These are phyloP conservation scores for Clarias platycephalus DNA, from an alignment of 2,797 vertebrate genomes.

Conservation along the genomic window DNA sequence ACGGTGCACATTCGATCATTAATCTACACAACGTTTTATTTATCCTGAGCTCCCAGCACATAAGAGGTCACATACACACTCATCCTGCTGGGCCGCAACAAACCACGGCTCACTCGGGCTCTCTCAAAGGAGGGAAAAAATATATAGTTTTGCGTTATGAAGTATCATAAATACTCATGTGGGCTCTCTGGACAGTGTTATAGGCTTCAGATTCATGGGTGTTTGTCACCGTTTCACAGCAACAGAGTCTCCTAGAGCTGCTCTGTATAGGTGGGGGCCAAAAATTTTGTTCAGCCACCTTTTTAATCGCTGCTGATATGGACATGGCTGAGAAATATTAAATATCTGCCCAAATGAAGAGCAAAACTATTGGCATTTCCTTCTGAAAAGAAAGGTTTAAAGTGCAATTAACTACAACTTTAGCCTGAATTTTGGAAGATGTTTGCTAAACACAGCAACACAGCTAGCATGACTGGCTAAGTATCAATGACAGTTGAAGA, in stretches of 20 bases:
- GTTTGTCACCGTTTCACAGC: not conserved
- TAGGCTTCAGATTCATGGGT: constrained; percentile 41
- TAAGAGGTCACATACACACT: constrained; percentile 68
- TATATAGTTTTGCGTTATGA: constrained; percentile 56
- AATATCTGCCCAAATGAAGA: not conserved
- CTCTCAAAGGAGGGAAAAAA: constrained; percentile 46
- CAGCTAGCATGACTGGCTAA: not conserved
- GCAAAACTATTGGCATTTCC: not conserved
- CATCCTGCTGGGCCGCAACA: constrained; percentile 61
- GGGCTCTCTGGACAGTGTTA: constrained; percentile 66
- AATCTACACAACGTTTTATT: constrained; percentile 80
- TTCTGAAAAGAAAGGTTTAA: not conserved
- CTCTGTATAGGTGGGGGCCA: not conserved
- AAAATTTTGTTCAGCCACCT: not conserved
- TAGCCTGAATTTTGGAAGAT: too few species aligned
- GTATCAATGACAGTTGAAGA: not conserved
- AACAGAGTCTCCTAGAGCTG: not conserved
- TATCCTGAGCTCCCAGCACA: constrained; percentile 72
- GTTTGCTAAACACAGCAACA: not conserved
- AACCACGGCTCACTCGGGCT: constrained; percentile 37
- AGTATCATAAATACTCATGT: constrained; percentile 63
- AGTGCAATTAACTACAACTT: not conserved
- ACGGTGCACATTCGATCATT: constrained; percentile 72
- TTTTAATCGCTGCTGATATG: not conserved
- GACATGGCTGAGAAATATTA: not conserved